These are phyloP conservation scores for Colostygia pectinataria DNA, from an alignment of 2,888 invertebrate genomes.

Conservation along the genomic window DNA sequence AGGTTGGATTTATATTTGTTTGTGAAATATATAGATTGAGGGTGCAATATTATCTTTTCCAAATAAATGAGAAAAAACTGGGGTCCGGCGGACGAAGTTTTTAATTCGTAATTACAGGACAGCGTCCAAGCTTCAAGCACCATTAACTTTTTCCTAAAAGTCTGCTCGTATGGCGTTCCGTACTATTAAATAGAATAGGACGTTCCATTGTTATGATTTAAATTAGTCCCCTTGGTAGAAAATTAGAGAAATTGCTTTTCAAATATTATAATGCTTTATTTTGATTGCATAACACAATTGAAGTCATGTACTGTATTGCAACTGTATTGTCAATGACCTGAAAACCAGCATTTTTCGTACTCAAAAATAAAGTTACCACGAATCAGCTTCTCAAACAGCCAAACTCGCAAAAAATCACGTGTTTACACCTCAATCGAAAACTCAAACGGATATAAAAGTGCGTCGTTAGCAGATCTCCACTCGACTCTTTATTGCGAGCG, in stretches of 20 bases:
- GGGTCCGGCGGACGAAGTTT: slow-evolving; percentile 76
- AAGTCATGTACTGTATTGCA: no score
- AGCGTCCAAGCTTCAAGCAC: slow-evolving; percentile 77
- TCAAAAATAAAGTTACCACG: no score
- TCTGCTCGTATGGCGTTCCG: slow-evolving; percentile 61
- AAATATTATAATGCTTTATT: no score
- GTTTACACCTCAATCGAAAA: slow-evolving; percentile 36
- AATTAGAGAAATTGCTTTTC: slow-evolving; percentile 37
- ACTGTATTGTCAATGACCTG: no score
- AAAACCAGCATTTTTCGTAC: no score
- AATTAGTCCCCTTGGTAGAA: slow-evolving; percentile 55
- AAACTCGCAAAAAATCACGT: slow-evolving; percentile 17
- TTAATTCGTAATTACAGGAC: slow-evolving; percentile 83
- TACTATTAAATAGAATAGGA: slow-evolving; percentile 58
- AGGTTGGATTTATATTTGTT: slow-evolving; percentile 39
- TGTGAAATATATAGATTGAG: slow-evolving; percentile 47
- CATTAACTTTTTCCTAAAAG: slow-evolving; percentile 80
- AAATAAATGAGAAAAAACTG: slow-evolving; percentile 80
- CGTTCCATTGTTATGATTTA: slow-evolving; percentile 64
- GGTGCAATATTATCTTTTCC: slow-evolving; percentile 77
- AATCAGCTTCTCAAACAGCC: slow-evolving; percentile 10
- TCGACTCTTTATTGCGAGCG: slow-evolving; percentile 73
- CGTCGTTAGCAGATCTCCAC: slow-evolving; percentile 73
- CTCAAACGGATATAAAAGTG: slow-evolving; percentile 52
- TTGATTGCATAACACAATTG: no score